Evolutionary conservation across 2,888 invertebrate genomes (phyloP).

Genomic region (Phymatocera aterrima): DNA sequence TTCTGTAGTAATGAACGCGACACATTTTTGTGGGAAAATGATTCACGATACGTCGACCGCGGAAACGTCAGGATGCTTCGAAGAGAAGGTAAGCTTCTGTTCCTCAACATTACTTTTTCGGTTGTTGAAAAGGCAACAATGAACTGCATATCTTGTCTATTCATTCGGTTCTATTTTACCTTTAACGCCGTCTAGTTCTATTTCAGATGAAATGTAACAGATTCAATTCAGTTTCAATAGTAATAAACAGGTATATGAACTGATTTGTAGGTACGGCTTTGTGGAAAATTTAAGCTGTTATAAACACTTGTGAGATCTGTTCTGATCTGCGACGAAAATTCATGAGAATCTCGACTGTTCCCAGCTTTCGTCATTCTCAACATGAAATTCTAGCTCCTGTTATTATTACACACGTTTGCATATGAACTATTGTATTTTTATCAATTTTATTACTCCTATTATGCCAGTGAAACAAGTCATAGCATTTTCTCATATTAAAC

Average conservation of each 20-base stretch:
- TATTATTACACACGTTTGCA: background rate
- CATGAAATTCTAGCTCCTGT: background rate
- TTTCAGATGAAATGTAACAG: too few species aligned
- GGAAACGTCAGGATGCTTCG: constrained; percentile 62
- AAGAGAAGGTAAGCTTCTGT: constrained; percentile 61
- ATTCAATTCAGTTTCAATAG: too few species aligned
- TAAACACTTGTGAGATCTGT: too few species aligned
- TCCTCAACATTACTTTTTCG: too few species aligned
- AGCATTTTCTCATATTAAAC: constrained; percentile 19
- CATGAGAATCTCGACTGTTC: too few species aligned
- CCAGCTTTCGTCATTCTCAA: too few species aligned
- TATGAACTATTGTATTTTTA: background rate
- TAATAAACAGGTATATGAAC: too few species aligned
- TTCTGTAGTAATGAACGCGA: constrained; percentile 61
- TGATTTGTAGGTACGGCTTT: too few species aligned
- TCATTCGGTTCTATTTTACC: background rate
- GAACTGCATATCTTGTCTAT: background rate
- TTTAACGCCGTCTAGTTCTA: too few species aligned
- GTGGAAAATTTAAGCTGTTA: too few species aligned
- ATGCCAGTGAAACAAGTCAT: constrained; percentile 26
- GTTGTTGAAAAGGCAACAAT: background rate
- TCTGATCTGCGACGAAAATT: too few species aligned
- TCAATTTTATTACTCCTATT: background rate
- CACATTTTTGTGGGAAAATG: constrained; percentile 69
- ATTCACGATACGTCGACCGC: constrained; percentile 59